A percentile compares a stretch with the other conserved stretches of the same genome.
phyloP scores from a whole-genome alignment of 2,113 vertebrate genomes.

The Ivindomyrus marchei region DNA sequence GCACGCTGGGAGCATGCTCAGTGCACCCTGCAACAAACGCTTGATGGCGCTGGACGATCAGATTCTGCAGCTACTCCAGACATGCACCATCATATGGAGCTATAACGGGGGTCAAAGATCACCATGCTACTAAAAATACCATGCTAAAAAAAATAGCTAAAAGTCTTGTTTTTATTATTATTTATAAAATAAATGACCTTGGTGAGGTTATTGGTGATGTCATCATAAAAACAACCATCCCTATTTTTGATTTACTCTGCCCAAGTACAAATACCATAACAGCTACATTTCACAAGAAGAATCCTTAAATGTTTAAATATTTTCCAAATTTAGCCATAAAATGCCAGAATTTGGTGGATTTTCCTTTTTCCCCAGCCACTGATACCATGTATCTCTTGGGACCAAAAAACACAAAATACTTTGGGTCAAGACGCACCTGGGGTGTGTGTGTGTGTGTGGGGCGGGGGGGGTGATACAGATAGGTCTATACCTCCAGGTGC shows the following conservation, averaged over 20 bases:
- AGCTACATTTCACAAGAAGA: neutral
- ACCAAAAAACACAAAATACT: neutral
- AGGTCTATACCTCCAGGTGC: constrained; percentile 75
- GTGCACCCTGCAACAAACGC: neutral
- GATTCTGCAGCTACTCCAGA: neutral
- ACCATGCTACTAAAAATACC: neutral
- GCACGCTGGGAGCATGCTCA: neutral
- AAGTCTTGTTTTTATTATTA: neutral
- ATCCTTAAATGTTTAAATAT: neutral
- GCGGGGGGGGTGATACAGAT: neutral
- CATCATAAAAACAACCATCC: neutral
- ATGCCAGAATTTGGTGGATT: neutral
- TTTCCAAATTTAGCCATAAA: neutral
- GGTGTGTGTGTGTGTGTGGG: neutral
- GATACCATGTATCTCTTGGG: neutral
- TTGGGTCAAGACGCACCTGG: neutral
- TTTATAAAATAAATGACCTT: neutral
- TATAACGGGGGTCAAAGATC: neutral
- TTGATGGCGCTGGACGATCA: neutral
- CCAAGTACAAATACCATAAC: neutral
- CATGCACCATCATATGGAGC: neutral
- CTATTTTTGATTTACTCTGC: neutral
- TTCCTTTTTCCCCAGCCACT: neutral
- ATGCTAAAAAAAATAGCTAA: neutral
- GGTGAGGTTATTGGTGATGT: neutral